Base-by-base conservation (phyloP, 2,797 vertebrate species). In the Lepus townsendii region DNA sequence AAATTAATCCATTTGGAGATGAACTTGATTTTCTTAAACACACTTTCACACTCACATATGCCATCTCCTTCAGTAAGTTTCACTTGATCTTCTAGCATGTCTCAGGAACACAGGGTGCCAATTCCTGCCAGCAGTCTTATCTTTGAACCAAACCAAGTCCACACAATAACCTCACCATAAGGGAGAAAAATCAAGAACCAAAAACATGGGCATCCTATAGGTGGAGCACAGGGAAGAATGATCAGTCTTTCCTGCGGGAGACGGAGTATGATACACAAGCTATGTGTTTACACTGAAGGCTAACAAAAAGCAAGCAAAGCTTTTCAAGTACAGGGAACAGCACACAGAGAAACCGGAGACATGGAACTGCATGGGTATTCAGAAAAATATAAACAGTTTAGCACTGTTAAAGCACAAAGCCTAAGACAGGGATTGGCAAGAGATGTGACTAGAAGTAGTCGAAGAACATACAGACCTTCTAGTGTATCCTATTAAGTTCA, bases 11-110 rank as follows among this genome's bases (percentile, higher is more conserved):
- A 83, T 27, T n/a, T 85, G n/a, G 69, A 91, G 47, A 24, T 57
- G 9, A 93, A 89, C 22, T 32, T 94, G 17, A 77, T 91, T 88
- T 73, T 86, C 66, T 93, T 83, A 89, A 78, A 32, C 62, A 92
- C 63, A 82, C n/a, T 73, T 88, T 50, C 83, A 89, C 68, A 85
- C 42, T 95, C 20, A 86, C 27, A 87, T 52, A 65, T 92, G 8
- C 2, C 63, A 57, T 16, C 26, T 85, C 78, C 66, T 91, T 72
- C 38, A 91, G 0, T 65, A 83, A 62, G 68, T 54, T 95, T 83
- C 14, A 27, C 12, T n/a, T 60, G 47, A 76, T 86, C 69, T 8
- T 87, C 50, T 22, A 68, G 27, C 32, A 66, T 0, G 13, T 32
- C 68, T 54, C n/a, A 89, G 65, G 62, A 92, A 86, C 42, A 19